These are phyloP conservation scores for Chloroclystis v-ata DNA, from an alignment of 2,888 invertebrate species.

Conservation along the genomic window DNA sequence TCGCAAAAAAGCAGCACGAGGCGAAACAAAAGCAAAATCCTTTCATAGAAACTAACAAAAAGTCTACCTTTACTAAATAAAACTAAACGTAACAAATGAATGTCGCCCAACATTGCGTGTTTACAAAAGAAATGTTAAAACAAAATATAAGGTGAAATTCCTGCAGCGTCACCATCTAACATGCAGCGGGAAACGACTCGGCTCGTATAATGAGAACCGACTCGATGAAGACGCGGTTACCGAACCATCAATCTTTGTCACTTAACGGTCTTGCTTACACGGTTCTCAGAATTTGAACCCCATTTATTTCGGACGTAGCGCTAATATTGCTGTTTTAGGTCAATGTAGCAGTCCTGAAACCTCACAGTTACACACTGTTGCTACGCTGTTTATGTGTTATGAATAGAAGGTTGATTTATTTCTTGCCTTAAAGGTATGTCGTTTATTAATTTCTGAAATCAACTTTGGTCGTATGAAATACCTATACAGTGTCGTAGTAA, in stretches of 20 bases:
- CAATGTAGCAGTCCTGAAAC: no score
- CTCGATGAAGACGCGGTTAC: slow-evolving; percentile 61
- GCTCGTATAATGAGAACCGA: slow-evolving; percentile 50
- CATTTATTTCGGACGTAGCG: background rate
- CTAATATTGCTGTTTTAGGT: background rate
- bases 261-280: slow-evolving; percentile 8
- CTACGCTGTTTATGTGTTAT: no score
- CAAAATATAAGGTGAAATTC: slow-evolving; percentile 2
- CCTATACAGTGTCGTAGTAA: no score
- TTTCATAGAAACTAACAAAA: background rate
- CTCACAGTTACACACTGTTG: no score
- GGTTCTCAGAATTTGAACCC: slow-evolving; percentile 2
- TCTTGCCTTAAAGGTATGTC: no score
- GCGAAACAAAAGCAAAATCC: no score
- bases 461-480: no score
- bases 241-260: slow-evolving; percentile 32
- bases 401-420: no score
- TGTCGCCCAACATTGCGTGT: background rate
- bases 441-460: no score
- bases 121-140: background rate
- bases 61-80: no score
- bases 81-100: no score
- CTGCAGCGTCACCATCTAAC: slow-evolving; percentile 17
- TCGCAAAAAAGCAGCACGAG: no score
- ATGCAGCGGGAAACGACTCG: slow-evolving; percentile 22